phyloP scores from a whole-genome alignment of 2,888 invertebrate species.

The Epinotia bilunana region DNA sequence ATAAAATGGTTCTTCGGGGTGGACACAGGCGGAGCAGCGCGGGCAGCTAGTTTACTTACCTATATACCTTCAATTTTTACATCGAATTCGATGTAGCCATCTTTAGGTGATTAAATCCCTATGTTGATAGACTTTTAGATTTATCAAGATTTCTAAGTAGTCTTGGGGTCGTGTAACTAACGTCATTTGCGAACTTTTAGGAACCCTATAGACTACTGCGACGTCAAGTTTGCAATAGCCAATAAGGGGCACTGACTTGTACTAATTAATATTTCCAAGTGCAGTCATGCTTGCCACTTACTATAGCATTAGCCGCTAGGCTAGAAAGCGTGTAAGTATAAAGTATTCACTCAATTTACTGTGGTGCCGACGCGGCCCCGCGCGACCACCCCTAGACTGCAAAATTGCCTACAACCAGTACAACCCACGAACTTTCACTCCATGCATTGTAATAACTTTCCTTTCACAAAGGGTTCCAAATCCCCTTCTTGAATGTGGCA shows the following conservation, averaged over 20 bases:
- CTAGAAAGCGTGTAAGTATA: slow-evolving; percentile 36
- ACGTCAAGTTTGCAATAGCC: slow-evolving; percentile 16
- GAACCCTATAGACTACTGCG: neutral
- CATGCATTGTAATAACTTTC: slow-evolving; percentile 25
- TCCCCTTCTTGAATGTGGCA: slow-evolving; percentile 6
- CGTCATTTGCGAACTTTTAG: neutral
- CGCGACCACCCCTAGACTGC: slow-evolving; percentile 17
- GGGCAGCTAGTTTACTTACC: no score
- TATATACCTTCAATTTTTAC: no score
- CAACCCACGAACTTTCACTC: slow-evolving; percentile 9
- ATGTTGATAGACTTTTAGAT: no score
- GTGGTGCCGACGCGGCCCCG: neutral
- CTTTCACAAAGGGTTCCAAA: slow-evolving; percentile 15
- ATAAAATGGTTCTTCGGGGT: no score
- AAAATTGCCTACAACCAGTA: slow-evolving; percentile 14
- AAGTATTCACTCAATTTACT: neutral
- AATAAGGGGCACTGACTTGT: slow-evolving; percentile 12
- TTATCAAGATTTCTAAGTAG: no score
- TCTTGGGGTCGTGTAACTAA: no score
- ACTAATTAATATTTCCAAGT: slow-evolving; percentile 23
- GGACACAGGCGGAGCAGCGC: no score
- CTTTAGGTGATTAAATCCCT: no score
- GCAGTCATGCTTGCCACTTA: slow-evolving; percentile 22
- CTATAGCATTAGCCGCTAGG: slow-evolving; percentile 18
- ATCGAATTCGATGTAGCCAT: no score